Evolutionary conservation across 2,113 vertebrate genomes (phyloP).

Genomic region (Podiceps cristatus): DNA sequence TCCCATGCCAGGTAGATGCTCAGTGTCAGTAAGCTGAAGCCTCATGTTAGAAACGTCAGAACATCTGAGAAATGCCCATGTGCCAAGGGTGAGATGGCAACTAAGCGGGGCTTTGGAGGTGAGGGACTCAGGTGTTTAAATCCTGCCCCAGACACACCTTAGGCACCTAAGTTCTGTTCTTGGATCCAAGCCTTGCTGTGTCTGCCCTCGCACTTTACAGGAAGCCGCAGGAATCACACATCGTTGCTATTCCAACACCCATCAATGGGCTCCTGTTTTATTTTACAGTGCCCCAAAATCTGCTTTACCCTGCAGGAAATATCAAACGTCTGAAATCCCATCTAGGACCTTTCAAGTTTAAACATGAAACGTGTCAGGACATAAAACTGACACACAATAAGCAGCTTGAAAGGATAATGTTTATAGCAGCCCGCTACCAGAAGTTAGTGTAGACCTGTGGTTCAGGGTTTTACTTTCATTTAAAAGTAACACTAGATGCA

Average conservation of each 20-base stretch:
- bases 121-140: background rate
- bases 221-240: constrained; percentile 3
- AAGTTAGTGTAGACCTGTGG: background rate
- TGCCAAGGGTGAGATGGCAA: background rate
- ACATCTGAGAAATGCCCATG: background rate
- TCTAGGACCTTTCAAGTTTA: background rate
- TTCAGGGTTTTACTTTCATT: background rate
- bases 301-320: background rate
- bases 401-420: background rate
- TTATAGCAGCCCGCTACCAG: background rate
- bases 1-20: background rate
- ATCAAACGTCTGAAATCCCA: background rate
- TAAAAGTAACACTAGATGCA: background rate
- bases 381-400: background rate
- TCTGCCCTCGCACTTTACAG: background rate
- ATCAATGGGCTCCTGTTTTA: constrained; percentile 23
- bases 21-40: background rate
- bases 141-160: background rate
- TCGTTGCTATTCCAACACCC: background rate
- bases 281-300: background rate
- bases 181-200: background rate
- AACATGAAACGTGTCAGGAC: background rate
- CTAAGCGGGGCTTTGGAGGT: background rate
- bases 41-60: background rate
- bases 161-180: background rate